These are phyloP conservation scores for Acrobasis consociella DNA, from an alignment of 2,888 invertebrate genomes.

Conservation along the genomic window DNA sequence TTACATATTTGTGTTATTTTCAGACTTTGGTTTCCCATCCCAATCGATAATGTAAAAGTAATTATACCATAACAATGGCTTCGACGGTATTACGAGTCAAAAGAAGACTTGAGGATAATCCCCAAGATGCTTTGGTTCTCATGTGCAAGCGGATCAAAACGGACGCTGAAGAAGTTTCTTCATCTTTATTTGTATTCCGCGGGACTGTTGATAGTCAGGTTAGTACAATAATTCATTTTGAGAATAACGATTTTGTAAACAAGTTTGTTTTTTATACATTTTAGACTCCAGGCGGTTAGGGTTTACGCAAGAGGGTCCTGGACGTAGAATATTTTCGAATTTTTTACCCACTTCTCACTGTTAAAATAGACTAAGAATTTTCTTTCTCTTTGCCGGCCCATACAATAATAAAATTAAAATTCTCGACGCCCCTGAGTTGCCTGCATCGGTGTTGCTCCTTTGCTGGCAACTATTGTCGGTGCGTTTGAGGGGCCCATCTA, in stretches of 20 bases:
- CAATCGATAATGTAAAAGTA: neutral
- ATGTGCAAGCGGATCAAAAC: constrained; percentile 87
- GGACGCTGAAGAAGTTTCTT: constrained; percentile 74
- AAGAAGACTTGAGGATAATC: constrained; percentile 87
- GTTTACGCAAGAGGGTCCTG: no score
- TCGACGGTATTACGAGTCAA: constrained; percentile 88
- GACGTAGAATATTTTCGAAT: no score
- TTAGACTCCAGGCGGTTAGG: neutral
- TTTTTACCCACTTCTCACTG: no score
- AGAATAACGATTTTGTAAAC: neutral
- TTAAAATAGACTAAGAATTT: no score
- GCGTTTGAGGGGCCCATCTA: no score
- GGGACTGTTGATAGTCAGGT: constrained; percentile 88
- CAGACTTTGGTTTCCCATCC: neutral
- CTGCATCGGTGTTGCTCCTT: no score
- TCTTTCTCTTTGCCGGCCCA: neutral
- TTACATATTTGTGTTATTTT: neutral
- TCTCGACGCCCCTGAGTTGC: no score
- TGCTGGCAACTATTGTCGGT: no score
- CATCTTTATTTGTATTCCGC: constrained; percentile 87
- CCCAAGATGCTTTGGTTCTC: constrained; percentile 86
- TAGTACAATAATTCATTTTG: constrained; percentile 28
- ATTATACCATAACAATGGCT: constrained; percentile 50
- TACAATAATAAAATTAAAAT: constrained; percentile 6
- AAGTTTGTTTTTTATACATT: neutral